Conservation (phyloP, 2,113 vertebrate species). For the Crotalus tigris region DNA sequence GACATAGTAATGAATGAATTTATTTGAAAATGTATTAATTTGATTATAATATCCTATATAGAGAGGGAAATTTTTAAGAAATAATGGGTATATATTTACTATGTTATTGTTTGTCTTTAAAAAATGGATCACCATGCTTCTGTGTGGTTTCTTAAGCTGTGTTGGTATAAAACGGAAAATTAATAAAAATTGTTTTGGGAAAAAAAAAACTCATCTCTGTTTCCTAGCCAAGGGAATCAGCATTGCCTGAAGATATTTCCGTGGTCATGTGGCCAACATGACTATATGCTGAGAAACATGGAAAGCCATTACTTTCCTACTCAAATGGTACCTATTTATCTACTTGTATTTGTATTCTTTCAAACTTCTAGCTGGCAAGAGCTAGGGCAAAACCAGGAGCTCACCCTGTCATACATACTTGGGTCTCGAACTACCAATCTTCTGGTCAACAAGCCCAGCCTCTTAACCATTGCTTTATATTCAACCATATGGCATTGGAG, state of each 20-base stretch:
- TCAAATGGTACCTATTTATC: background rate
- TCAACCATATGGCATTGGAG: background rate
- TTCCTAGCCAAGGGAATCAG: background rate
- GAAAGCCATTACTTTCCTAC: background rate
- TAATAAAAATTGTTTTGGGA: too few species aligned
- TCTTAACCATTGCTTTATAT: background rate
- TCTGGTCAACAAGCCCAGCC: background rate
- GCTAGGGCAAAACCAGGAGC: background rate
- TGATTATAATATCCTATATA: too few species aligned
- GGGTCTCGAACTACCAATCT: background rate
- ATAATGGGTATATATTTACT: too few species aligned
- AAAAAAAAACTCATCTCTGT: background rate
- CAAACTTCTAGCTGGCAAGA: background rate
- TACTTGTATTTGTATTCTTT: background rate
- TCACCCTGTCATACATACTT: background rate
- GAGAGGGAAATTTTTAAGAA: too few species aligned
- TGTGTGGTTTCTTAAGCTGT: too few species aligned
- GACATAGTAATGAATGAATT: too few species aligned
- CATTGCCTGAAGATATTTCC: background rate
- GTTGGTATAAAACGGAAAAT: too few species aligned
- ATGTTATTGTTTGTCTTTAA: too few species aligned
- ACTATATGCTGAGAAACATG: background rate
- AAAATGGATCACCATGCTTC: too few species aligned
- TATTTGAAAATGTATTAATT: too few species aligned
- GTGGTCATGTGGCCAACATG: background rate